Evolutionary conservation across 1,140 invertebrate genomes (phyloP).

Genomic region (Drosophila ambigua): DNA sequence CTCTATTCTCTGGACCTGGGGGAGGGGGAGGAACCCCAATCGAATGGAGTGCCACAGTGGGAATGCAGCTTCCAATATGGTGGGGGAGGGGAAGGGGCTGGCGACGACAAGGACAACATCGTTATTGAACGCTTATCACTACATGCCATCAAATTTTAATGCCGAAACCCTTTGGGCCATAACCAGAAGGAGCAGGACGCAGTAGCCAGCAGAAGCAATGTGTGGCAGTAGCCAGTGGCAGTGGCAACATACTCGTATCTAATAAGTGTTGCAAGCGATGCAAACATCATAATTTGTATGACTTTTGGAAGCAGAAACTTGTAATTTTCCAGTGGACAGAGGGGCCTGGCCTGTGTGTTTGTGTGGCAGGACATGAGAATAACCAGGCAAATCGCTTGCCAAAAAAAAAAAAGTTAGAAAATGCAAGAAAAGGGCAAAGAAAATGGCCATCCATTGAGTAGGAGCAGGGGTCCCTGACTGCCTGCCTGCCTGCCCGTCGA

Average conservation of each 20-base stretch:
- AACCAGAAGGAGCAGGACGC: too few relatives aligned
- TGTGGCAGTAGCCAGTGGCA: too few relatives aligned
- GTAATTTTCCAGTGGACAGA: constrained; percentile 70
- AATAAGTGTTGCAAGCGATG: constrained; percentile 82
- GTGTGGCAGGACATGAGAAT: too few relatives aligned
- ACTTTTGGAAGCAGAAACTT: constrained; percentile 81
- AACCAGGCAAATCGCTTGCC: constrained; percentile 65
- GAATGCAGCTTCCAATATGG: constrained; percentile 12
- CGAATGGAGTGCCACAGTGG: constrained; percentile 40
- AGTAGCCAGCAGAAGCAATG: constrained; percentile 7
- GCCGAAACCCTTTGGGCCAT: constrained; percentile 69
- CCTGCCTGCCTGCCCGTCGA: constrained; percentile 1
- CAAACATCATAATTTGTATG: constrained; percentile 82
- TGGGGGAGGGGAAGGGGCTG: constrained; percentile 13
- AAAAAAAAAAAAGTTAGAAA: constrained; percentile 48
- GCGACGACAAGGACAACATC: constrained; percentile 61
- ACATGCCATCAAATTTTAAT: constrained; percentile 82
- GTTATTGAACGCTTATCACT: constrained; percentile 78
- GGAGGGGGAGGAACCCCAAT: constrained; percentile 32
- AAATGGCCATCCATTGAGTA: constrained; percentile 30
- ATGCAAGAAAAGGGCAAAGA: constrained; percentile 41
- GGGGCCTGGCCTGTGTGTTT: too few relatives aligned
- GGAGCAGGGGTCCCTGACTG: neutral
- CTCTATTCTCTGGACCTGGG: too few relatives aligned
- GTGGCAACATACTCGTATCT: constrained; percentile 35